phyloP scores from a whole-genome alignment of 2,113 vertebrate genomes.

The Anguilla japonica region DNA sequence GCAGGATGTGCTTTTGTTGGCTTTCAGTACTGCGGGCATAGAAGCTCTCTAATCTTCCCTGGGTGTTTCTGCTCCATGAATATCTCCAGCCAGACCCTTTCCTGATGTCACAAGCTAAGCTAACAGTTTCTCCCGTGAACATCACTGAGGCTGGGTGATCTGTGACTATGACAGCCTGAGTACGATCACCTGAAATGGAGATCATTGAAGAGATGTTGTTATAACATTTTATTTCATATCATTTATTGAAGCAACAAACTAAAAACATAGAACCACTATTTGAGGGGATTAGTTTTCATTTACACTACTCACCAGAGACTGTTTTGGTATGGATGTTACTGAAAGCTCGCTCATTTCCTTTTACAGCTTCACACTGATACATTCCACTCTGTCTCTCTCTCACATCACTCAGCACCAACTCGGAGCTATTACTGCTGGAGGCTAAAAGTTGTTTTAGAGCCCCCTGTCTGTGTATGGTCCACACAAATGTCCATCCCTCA shows the following conservation, averaged over 20 bases:
- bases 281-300: too few species aligned
- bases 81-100: constrained; percentile 14
- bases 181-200: neutral
- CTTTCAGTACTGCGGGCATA: neutral
- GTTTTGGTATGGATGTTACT: neutral
- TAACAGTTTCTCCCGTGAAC: constrained; percentile 17
- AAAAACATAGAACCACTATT: too few species aligned
- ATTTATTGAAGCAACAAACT: too few species aligned
- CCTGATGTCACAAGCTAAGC: neutral
- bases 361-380: neutral
- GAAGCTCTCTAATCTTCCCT: neutral
- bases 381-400: neutral
- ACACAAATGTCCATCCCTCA: neutral
- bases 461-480: neutral
- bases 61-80: constrained; percentile 9
- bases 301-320: neutral
- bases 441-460: neutral
- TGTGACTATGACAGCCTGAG: neutral
- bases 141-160: neutral
- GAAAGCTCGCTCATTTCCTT: neutral
- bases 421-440: neutral
- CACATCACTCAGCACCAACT: neutral
- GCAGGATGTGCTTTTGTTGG: neutral
- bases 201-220: neutral
- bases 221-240: neutral